Conservation (phyloP, 2,797 vertebrate species). For the Chelonia mydas region DNA sequence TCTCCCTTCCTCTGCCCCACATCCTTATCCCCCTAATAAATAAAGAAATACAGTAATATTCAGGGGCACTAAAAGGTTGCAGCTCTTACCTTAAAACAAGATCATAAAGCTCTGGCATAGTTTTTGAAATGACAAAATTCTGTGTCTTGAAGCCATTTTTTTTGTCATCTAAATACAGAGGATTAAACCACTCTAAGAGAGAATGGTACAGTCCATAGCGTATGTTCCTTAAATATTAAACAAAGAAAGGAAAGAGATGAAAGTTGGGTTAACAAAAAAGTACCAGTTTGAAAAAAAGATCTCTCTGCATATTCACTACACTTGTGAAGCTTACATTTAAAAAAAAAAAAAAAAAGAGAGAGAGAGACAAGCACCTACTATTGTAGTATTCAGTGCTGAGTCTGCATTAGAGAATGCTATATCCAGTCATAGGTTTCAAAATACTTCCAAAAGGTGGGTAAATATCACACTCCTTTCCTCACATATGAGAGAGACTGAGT, state of each 20-base stretch:
- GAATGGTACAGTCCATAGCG: constrained; percentile 94
- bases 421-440: neutral
- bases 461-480: neutral
- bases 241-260: neutral
- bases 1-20: neutral
- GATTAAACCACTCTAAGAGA: constrained; percentile 94
- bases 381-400: neutral
- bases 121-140: constrained; percentile 87
- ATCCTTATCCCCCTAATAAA: neutral
- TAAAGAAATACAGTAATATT: neutral
- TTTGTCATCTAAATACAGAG: constrained; percentile 92
- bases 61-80: neutral
- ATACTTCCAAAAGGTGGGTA: neutral
- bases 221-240: constrained; percentile 85
- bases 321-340: neutral
- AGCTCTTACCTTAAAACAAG: constrained; percentile 88
- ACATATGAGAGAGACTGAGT: neutral
- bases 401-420: neutral
- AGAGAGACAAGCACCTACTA: neutral
- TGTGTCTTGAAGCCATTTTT: constrained; percentile 88
- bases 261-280: neutral
- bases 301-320: neutral
- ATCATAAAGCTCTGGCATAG: constrained; percentile 91
- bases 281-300: neutral
- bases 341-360: too few species aligned